These are phyloP conservation scores for Galeruca laticollis DNA, from an alignment of 2,888 invertebrate species.

Conservation along the genomic window DNA sequence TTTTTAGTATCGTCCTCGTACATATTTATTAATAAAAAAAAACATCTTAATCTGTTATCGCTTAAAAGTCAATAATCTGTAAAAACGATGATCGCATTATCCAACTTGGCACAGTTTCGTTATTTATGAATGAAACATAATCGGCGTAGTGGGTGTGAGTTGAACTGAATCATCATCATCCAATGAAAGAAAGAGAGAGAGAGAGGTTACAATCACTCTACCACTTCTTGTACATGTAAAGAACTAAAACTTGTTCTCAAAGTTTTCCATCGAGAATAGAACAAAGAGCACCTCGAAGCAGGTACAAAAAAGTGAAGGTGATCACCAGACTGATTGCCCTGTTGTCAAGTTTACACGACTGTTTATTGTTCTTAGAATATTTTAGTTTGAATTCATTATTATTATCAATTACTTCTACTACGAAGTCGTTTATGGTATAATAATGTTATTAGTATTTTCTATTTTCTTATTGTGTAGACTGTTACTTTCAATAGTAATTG, in stretches of 20 bases:
- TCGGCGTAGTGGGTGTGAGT: slow-evolving; percentile 41
- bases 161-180: slow-evolving; percentile 34
- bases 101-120: slow-evolving; percentile 47
- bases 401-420: not conserved
- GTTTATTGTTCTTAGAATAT: not conserved
- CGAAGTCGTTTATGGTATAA: too few relatives aligned
- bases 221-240: slow-evolving; percentile 7
- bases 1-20: not conserved
- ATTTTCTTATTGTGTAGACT: too few relatives aligned
- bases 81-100: slow-evolving; percentile 24
- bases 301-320: slow-evolving; percentile 42
- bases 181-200: slow-evolving; percentile 4
- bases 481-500: too few relatives aligned
- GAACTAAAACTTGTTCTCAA: slow-evolving; percentile 13
- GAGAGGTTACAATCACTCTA: slow-evolving; percentile 16
- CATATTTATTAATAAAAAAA: not conserved
- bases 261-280: slow-evolving; percentile 34
- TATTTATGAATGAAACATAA: slow-evolving; percentile 47
- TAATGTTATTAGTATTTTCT: too few relatives aligned
- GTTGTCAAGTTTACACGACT: slow-evolving; percentile 33
- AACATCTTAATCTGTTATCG: slow-evolving; percentile 2
- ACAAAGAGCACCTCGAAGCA: slow-evolving; percentile 41
- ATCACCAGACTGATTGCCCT: slow-evolving; percentile 23
- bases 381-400: not conserved
- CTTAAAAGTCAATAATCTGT: not conserved